These are phyloP conservation scores for Heterodera carotae DNA, from an alignment of 1,140 invertebrate genomes.

Conservation along the genomic window DNA sequence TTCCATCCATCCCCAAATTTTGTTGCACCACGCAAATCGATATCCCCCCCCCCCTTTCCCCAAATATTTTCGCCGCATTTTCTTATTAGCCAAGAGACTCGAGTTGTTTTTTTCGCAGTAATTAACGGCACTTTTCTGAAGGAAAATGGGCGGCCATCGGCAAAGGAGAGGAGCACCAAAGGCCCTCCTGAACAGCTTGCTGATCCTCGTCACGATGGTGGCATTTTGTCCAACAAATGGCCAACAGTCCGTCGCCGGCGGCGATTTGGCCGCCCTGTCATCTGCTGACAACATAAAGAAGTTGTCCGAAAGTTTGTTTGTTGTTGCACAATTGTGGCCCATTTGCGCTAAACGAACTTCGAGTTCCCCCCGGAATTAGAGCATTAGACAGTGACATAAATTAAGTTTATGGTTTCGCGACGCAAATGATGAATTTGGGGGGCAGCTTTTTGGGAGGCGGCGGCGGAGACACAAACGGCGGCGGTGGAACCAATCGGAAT, in stretches of 20 bases:
- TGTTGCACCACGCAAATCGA: neutral
- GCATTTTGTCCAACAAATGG: neutral
- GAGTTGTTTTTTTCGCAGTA: too few species aligned
- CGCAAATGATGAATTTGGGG: conserved; percentile 45
- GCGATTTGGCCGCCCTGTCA: conserved; percentile 28
- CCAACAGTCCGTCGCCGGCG: conserved; percentile 6
- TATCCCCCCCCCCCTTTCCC: neutral
- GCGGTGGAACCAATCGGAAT: neutral
- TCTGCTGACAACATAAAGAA: conserved; percentile 34
- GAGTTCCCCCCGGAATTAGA: conserved; percentile 6
- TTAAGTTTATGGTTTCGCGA: conserved; percentile 42
- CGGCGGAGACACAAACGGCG: conserved; percentile 26
- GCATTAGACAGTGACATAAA: neutral
- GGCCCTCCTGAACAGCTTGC: neutral
- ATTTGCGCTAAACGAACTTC: too few species aligned
- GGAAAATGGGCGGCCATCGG: neutral
- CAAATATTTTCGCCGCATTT: neutral
- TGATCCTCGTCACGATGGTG: neutral
- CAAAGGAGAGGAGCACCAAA: neutral
- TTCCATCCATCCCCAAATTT: neutral
- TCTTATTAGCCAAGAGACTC: neutral
- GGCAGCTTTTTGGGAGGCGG: conserved; percentile 32
- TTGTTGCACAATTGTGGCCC: too few species aligned
- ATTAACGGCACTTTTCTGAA: conserved; percentile 11
- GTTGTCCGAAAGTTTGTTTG: conserved; percentile 27